Evolutionary conservation across 2,113 vertebrate species (phyloP).

Genomic region (Oceanodroma tethys): DNA sequence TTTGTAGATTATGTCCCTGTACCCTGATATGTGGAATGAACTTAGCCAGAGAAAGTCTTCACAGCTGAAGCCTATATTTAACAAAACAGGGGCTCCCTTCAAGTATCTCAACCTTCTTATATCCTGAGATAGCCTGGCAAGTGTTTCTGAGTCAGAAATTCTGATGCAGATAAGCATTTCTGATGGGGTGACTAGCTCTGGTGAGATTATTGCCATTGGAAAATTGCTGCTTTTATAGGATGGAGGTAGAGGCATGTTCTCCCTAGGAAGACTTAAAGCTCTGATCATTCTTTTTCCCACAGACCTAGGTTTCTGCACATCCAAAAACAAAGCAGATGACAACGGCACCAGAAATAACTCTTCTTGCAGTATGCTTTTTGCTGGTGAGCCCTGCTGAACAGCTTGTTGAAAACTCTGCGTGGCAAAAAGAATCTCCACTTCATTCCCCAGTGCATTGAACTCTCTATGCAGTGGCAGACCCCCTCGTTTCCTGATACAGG

Average conservation of each 20-base stretch:
- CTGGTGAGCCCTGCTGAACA: neutral
- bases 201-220: neutral
- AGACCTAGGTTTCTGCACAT: conserved; percentile 76
- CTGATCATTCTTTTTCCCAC: neutral
- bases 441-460: neutral
- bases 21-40: neutral
- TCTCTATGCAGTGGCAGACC: neutral
- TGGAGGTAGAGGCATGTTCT: neutral
- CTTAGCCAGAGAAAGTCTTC: neutral
- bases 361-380: neutral
- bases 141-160: neutral
- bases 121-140: neutral
- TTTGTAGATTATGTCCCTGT: neutral
- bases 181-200: neutral
- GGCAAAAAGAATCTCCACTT: neutral
- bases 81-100: neutral
- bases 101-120: neutral
- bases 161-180: neutral
- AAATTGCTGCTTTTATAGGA: neutral
- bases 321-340: conserved; percentile 20
- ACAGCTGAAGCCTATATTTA: neutral
- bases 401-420: neutral
- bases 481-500: neutral
- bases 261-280: neutral
- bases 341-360: neutral